A percentile compares a stretch with the other conserved stretches of the same genome.
These are phyloP conservation scores for Drosophila sulfurigaster DNA, from an alignment of 1,140 invertebrate species.

Conservation along the genomic window DNA sequence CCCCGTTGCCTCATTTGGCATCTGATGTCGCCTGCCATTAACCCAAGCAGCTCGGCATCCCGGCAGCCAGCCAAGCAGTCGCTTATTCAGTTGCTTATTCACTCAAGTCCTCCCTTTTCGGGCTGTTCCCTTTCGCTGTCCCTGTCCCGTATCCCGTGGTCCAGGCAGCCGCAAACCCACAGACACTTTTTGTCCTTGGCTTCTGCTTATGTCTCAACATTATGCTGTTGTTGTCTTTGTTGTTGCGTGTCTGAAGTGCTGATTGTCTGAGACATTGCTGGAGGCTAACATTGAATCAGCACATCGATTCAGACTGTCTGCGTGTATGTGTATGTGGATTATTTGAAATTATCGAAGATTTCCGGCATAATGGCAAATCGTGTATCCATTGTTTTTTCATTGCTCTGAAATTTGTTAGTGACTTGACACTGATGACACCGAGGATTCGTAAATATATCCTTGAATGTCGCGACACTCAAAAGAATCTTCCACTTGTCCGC, in stretches of 20 bases:
- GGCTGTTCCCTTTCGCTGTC: background rate
- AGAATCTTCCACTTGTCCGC: slow-evolving; percentile 17
- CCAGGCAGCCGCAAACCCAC: slow-evolving; percentile 37
- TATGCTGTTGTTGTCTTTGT: slow-evolving; percentile 29
- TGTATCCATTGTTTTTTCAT: slow-evolving; percentile 54
- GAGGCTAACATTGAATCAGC: slow-evolving; percentile 43
- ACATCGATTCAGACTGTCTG: slow-evolving; percentile 29
- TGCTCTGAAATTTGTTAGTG: slow-evolving; percentile 49
- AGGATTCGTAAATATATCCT: slow-evolving; percentile 33
- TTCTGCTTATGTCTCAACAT: slow-evolving; percentile 22
- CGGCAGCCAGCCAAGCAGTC: slow-evolving; percentile 24
- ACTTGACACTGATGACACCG: slow-evolving; percentile 41
- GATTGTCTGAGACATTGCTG: slow-evolving; percentile 58
- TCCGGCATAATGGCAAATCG: slow-evolving; percentile 68
- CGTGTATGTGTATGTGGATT: slow-evolving; percentile 49
- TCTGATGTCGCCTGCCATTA: slow-evolving; percentile 39
- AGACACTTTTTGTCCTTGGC: slow-evolving; percentile 44
- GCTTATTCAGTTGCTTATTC: slow-evolving; percentile 33
- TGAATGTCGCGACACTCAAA: slow-evolving; percentile 24
- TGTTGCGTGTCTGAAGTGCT: slow-evolving; percentile 49
- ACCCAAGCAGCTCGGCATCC: slow-evolving; percentile 15
- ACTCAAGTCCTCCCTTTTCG: slow-evolving; percentile 6
- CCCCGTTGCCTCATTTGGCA: slow-evolving; percentile 7
- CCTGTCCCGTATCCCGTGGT: background rate
- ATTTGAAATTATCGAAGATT: slow-evolving; percentile 77